A percentile compares a stretch with the other conserved stretches of the same genome.
phyloP scores from a whole-genome alignment of 2,888 invertebrate genomes.

The Chaetoderma sp. region DNA sequence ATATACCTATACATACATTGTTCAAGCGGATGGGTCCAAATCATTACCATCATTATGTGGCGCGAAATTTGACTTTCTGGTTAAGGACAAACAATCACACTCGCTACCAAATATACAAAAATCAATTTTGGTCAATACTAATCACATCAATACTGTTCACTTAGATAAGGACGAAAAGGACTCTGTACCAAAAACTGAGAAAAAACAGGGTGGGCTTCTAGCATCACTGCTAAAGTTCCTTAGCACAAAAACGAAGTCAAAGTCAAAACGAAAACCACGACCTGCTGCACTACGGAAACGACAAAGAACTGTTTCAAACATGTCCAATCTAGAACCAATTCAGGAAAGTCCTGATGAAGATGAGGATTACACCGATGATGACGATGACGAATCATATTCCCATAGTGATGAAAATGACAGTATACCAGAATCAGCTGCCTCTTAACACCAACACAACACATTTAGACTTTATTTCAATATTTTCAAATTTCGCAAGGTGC shows the following conservation, averaged over 20 bases:
- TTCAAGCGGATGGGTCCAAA: slow-evolving; percentile 57
- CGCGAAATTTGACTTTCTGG: slow-evolving; percentile 34
- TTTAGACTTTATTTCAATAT: too few relatives aligned
- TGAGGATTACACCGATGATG: slow-evolving; percentile 46
- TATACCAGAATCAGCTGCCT: too few relatives aligned
- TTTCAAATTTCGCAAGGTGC: too few relatives aligned
- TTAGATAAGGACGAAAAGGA: too few relatives aligned
- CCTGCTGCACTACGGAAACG: slow-evolving; percentile 54
- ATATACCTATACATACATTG: slow-evolving; percentile 57
- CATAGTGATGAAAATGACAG: slow-evolving; percentile 29
- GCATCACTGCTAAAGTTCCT: slow-evolving; percentile 49
- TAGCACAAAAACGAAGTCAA: slow-evolving; percentile 27
- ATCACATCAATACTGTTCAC: slow-evolving; percentile 9
- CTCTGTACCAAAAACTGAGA: slow-evolving; percentile 42
- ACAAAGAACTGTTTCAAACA: slow-evolving; percentile 58
- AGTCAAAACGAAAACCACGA: slow-evolving; percentile 56
- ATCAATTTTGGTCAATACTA: slow-evolving; percentile 19
- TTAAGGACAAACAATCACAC: slow-evolving; percentile 22
- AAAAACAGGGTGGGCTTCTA: slow-evolving; percentile 56
- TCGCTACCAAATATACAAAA: slow-evolving; percentile 46
- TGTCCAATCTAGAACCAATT: slow-evolving; percentile 62
- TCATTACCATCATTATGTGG: slow-evolving; percentile 54
- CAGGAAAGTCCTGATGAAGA: slow-evolving; percentile 62
- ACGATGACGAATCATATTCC: slow-evolving; percentile 31
- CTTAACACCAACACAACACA: too few relatives aligned